Percentiles rank a stretch among this genome's conserved stretches.
These are phyloP conservation scores for Oxycera nigricornis DNA, from an alignment of 2,888 invertebrate genomes.

Conservation along the genomic window DNA sequence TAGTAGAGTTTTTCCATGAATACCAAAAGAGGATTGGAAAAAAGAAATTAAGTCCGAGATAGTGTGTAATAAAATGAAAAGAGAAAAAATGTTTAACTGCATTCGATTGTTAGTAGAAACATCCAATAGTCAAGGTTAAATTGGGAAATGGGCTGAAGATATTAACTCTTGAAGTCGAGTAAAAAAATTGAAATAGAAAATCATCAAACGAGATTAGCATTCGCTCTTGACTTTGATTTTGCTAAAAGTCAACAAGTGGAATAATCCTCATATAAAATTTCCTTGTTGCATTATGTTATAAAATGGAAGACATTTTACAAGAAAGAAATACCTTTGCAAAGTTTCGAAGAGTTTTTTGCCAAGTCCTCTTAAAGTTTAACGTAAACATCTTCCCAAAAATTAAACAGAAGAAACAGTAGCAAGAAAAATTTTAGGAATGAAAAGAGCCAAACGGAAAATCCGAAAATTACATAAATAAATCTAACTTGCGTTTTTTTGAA, in stretches of 20 bases:
- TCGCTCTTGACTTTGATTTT: neutral
- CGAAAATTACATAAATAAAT: too few relatives aligned
- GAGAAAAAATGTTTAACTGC: neutral
- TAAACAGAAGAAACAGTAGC: neutral
- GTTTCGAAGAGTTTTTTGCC: neutral
- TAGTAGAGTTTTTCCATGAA: neutral
- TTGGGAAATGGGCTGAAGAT: neutral
- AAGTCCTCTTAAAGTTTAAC: neutral
- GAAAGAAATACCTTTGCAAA: too few relatives aligned
- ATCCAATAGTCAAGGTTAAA: constrained; percentile 12
- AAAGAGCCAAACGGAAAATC: neutral
- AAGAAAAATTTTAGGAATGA: neutral
- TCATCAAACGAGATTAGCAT: neutral
- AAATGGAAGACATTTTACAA: too few relatives aligned
- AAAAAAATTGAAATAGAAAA: neutral
- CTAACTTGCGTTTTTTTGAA: too few relatives aligned
- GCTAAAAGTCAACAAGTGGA: too few relatives aligned
- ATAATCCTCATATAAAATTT: too few relatives aligned
- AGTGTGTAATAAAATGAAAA: too few relatives aligned
- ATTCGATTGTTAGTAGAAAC: neutral
- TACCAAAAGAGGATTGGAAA: neutral
- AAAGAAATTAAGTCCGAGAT: neutral
- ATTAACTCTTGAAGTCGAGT: neutral
- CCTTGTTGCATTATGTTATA: too few relatives aligned
- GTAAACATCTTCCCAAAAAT: neutral